These are phyloP conservation scores for Petrocephalus zakoni DNA, from an alignment of 2,113 vertebrate genomes.

Conservation along the genomic window DNA sequence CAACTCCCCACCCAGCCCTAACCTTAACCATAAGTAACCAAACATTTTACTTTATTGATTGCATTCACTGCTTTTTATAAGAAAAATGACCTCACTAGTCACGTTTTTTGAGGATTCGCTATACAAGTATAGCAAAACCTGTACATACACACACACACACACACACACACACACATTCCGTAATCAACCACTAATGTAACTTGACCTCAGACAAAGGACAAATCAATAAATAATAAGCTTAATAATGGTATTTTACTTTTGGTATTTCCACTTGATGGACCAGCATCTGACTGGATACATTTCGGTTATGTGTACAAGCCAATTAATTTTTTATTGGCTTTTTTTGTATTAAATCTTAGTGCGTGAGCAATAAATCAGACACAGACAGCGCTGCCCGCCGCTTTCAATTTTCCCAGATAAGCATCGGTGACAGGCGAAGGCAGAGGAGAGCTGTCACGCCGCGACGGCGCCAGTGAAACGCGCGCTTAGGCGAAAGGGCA, in stretches of 20 bases:
- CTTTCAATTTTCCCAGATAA: background rate
- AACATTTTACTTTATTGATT: too few species aligned
- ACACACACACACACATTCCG: background rate
- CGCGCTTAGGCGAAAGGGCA: background rate
- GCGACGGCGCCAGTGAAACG: background rate
- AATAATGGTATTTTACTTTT: background rate
- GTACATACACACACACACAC: background rate
- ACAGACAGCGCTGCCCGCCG: background rate
- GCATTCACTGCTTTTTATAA: too few species aligned
- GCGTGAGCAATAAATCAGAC: slow-evolving; percentile 22
- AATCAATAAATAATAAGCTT: background rate
- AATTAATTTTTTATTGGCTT: background rate
- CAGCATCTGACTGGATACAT: background rate
- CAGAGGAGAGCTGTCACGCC: background rate
- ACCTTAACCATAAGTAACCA: too few species aligned
- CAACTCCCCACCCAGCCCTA: too few species aligned
- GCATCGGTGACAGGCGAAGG: too few species aligned
- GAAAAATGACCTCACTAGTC: too few species aligned
- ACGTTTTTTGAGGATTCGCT: too few species aligned
- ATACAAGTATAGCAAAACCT: too few species aligned
- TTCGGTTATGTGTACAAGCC: background rate
- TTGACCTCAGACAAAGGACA: background rate
- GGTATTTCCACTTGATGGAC: background rate
- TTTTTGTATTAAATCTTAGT: background rate
- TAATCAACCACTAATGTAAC: background rate